Percentiles rank a stretch among this genome's conserved stretches.
Conservation (phyloP, 2,113 vertebrate species). For the Solea senegalensis region DNA sequence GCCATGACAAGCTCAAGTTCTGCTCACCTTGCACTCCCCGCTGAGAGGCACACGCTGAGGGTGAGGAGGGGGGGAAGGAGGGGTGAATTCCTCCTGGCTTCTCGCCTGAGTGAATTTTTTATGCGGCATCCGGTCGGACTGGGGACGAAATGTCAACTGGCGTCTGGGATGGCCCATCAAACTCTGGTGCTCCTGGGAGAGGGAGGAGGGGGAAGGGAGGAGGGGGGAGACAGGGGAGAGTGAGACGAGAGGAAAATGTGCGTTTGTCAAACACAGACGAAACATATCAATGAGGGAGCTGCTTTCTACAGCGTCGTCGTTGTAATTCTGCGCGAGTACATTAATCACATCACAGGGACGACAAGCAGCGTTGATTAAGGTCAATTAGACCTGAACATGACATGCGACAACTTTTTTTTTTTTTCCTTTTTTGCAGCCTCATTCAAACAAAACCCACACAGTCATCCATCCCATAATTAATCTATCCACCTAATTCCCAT, state of each 20-base stretch:
- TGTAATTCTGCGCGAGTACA: too few relatives aligned
- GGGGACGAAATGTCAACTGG: constrained; percentile 92
- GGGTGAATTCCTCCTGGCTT: constrained; percentile 88
- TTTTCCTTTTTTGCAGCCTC: too few relatives aligned
- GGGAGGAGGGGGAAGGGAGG: constrained; percentile 14
- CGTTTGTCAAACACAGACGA: constrained; percentile 38
- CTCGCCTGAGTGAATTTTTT: constrained; percentile 89
- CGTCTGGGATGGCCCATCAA: constrained; percentile 87
- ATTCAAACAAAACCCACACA: too few relatives aligned
- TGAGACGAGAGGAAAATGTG: constrained; percentile 64
- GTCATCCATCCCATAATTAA: too few relatives aligned
- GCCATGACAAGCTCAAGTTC: constrained; percentile 98
- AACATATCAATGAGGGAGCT: constrained; percentile 12
- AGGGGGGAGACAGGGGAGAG: constrained; percentile 22
- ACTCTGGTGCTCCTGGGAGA: constrained; percentile 75
- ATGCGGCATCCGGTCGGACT: constrained; percentile 90
- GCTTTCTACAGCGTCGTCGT: too few relatives aligned
- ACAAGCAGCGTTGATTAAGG: too few relatives aligned
- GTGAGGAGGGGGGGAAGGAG: constrained; percentile 67
- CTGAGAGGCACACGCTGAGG: constrained; percentile 84
- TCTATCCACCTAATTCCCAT: too few relatives aligned
- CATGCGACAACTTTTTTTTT: too few relatives aligned
- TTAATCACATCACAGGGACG: too few relatives aligned
- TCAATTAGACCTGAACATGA: too few relatives aligned
- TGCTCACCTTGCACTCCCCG: constrained; percentile 97